Evolutionary conservation across 2,113 vertebrate genomes (phyloP).

Genomic region (Chauna torquata): DNA sequence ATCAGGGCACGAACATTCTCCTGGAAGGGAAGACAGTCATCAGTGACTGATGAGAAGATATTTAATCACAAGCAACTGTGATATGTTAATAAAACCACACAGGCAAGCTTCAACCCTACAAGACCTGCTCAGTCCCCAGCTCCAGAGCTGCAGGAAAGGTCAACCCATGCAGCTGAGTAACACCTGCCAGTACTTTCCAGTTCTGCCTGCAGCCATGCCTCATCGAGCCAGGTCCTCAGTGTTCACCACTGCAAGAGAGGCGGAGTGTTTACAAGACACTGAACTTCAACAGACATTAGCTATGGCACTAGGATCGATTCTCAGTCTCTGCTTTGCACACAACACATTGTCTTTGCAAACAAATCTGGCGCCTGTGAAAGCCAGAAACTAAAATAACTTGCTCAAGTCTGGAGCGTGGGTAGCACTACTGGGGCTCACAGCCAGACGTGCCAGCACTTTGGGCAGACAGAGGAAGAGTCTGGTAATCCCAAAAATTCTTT

Average conservation of each 20-base stretch:
- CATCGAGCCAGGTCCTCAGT: fast-evolving
- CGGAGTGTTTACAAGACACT: fast-evolving
- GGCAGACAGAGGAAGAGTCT: conserved; percentile 47
- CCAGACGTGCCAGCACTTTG: not conserved
- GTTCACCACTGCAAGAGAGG: not conserved
- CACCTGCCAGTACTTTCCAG: not conserved
- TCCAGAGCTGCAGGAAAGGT: not conserved
- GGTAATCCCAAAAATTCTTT: conserved; percentile 46
- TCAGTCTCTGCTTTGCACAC: conserved; percentile 27
- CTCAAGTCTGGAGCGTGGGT: conserved; percentile 35
- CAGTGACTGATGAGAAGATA: not conserved
- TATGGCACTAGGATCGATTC: not conserved
- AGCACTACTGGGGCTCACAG: not conserved
- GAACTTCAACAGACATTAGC: not conserved
- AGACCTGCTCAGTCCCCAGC: not conserved
- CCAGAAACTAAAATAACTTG: conserved; percentile 38
- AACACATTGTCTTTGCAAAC: conserved; percentile 15
- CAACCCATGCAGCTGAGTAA: fast-evolving
- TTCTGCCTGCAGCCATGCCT: not conserved
- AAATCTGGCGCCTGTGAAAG: conserved; percentile 7
- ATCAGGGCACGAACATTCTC: conserved; percentile 90
- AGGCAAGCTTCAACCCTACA: not conserved
- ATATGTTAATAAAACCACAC: not conserved
- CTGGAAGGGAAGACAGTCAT: conserved; percentile 68
- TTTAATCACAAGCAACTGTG: not conserved